Evolutionary conservation across 2,113 vertebrate species (phyloP).

Genomic region (Gnathonemus echidnorhynchus): DNA sequence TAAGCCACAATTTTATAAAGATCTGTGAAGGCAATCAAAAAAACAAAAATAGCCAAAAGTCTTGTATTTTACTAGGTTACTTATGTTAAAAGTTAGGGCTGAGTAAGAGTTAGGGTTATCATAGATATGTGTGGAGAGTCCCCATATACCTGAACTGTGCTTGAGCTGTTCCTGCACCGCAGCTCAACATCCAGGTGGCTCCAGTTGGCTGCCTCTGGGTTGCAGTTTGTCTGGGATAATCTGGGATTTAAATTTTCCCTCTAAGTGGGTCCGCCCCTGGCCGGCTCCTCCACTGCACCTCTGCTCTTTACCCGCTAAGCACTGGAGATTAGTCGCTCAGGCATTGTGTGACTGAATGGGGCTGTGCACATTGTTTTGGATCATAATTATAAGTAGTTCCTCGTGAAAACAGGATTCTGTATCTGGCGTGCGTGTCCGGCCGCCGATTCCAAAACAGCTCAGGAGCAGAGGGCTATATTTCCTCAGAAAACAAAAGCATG

Average conservation of each 20-base stretch:
- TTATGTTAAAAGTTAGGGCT: not conserved
- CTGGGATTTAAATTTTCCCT: slow-evolving; percentile 4
- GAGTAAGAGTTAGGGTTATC: not conserved
- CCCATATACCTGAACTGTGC: not conserved
- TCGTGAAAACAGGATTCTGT: slow-evolving; percentile 35
- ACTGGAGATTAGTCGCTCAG: slow-evolving; percentile 42
- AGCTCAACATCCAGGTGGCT: not conserved
- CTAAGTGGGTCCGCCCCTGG: not conserved
- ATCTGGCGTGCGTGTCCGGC: slow-evolving; percentile 21
- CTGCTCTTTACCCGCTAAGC: slow-evolving; percentile 36
- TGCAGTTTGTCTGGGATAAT: not conserved
- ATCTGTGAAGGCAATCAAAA: not conserved
- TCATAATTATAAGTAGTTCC: slow-evolving; percentile 40
- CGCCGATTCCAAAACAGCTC: slow-evolving; percentile 21
- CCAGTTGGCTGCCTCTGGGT: not conserved
- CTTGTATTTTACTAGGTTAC: not conserved
- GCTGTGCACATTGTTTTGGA: slow-evolving; percentile 37
- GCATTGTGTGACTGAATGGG: slow-evolving; percentile 34
- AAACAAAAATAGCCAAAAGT: not conserved
- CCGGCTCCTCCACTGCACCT: not conserved
- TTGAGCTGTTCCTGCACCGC: not conserved
- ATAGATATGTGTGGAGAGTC: not conserved
- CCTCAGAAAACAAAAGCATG: slow-evolving; percentile 23
- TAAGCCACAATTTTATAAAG: not conserved
- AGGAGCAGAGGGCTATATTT: slow-evolving; percentile 21